Percentiles rank a stretch among this genome's conserved stretches.
These are phyloP conservation scores for Liodrosophila aerea DNA, from an alignment of 2,888 invertebrate species.

Conservation along the genomic window DNA sequence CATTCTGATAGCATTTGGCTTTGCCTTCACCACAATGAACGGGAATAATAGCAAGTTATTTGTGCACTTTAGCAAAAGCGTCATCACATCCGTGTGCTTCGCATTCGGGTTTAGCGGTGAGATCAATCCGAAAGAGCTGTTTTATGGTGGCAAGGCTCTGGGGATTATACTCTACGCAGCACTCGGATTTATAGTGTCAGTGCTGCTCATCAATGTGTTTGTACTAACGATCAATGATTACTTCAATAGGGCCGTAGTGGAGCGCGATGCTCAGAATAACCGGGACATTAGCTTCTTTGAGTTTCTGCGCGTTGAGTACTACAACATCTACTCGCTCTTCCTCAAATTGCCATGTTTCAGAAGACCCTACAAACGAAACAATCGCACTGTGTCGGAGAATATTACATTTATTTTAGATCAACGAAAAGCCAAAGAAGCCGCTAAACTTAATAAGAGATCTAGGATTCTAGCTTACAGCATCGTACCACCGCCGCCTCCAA, in stretches of 20 bases:
- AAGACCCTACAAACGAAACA: conserved; percentile 20
- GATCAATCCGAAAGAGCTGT: conserved; percentile 52
- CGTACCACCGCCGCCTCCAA: too few species aligned
- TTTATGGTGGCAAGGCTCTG: conserved; percentile 64
- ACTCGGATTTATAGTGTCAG: conserved; percentile 65
- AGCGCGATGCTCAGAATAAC: conserved; percentile 10
- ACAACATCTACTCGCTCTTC: not conserved
- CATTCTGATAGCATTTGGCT: conserved; percentile 66
- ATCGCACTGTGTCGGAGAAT: conserved; percentile 51
- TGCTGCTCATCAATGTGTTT: conserved; percentile 77
- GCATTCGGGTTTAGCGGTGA: conserved; percentile 68
- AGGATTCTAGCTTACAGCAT: too few species aligned
- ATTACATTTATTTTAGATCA: too few species aligned
- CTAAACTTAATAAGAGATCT: too few species aligned
- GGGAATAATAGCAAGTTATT: conserved; percentile 72
- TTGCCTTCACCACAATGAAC: conserved; percentile 70
- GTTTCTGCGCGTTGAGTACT: conserved; percentile 63
- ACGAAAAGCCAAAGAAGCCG: too few species aligned
- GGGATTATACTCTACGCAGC: conserved; percentile 71
- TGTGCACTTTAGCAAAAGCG: conserved; percentile 42
- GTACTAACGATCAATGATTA: conserved; percentile 70
- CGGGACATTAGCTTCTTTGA: conserved; percentile 62
- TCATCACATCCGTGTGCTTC: conserved; percentile 68
- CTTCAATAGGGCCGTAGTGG: conserved; percentile 51
- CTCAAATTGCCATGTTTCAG: too few species aligned